Evolutionary conservation across 92 coral and sea anemone genomes (phyloP), one percentile per base, ranked within the genome.

Genomic region (Siderastrea siderea): DNA sequence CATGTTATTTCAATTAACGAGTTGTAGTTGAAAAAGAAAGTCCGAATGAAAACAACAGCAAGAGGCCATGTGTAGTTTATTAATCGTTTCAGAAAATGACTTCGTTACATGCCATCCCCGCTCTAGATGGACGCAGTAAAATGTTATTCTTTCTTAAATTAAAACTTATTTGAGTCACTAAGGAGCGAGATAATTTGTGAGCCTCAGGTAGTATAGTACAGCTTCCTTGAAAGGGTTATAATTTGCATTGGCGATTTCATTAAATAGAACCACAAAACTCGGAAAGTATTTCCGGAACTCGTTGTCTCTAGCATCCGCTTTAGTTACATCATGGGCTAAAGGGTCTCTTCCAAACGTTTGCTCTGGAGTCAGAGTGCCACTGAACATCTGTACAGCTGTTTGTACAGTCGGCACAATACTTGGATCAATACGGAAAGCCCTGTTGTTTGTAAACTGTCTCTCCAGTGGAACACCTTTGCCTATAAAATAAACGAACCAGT

Each of bases 381-480:
- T 14, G 15, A 8, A 71, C 55, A 71, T 47, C 55, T 71, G 75
- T n/a, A 71, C 54, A 47, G 75, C 75, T 47, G 19, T 6, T 48
- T 47, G 16, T 0, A 57, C 68, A 5, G 87, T 83, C 5, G 87
- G 87, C 9, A 83, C 55, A 43, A 11, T 55, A 13, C 16, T 71
- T 57, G 17, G 66, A 38, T 70, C 15, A 11, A 83, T 71, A 8
- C 7, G 63, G 43, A 46, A 52, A 45, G 87, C 79, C 68, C 68
- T 70, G 68, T 83, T 83, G 54, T 69, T 83, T 1, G 68, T 55
- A 8, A 15, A 50, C 5, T 68, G 66, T 47, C 6, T 54, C 46
- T 71, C 70, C 16, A 70, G 26, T 7, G 79, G 79, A 8, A 75
- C 79, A 9, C 79, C 79, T 57, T 75, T 57, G 17, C 80, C 80